Evolutionary conservation across 1,140 invertebrate species (phyloP).

Genomic region (Charaxes varanes): DNA sequence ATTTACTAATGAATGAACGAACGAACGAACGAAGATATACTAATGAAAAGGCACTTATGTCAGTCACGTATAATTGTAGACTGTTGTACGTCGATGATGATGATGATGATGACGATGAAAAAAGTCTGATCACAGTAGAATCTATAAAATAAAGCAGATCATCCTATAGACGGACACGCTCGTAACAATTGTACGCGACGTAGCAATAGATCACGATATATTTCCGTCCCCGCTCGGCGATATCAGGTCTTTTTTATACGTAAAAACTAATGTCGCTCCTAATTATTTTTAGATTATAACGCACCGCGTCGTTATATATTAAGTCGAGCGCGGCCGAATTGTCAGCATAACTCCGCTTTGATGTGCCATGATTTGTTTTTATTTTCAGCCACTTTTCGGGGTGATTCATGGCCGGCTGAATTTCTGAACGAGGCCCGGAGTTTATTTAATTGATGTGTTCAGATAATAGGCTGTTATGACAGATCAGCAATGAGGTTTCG

Average conservation of each 20-base stretch:
- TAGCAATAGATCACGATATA: conserved; percentile 59
- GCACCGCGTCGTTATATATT: conserved; percentile 67
- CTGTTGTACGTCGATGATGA: too few species aligned
- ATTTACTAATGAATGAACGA: too few species aligned
- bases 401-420: conserved; percentile 67
- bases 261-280: conserved; percentile 70
- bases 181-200: conserved; percentile 44
- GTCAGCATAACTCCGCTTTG: conserved; percentile 71
- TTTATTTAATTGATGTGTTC: conserved; percentile 51
- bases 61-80: too few species aligned
- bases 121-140: too few species aligned
- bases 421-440: conserved; percentile 49
- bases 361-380: conserved; percentile 70
- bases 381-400: conserved; percentile 56
- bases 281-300: conserved; percentile 73
- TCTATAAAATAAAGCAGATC: too few species aligned
- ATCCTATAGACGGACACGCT: conserved; percentile 33
- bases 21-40: too few species aligned
- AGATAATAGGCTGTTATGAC: conserved; percentile 54
- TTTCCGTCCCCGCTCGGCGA: conserved; percentile 48
- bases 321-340: conserved; percentile 61
- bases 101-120: too few species aligned
- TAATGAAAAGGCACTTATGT: too few species aligned
- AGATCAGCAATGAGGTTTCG: conserved; percentile 28
- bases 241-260: conserved; percentile 65